Evolutionary conservation across 2,888 invertebrate species (phyloP), one percentile per base, ranked within the genome.

Genomic region (Leptopterna dolabrata): DNA sequence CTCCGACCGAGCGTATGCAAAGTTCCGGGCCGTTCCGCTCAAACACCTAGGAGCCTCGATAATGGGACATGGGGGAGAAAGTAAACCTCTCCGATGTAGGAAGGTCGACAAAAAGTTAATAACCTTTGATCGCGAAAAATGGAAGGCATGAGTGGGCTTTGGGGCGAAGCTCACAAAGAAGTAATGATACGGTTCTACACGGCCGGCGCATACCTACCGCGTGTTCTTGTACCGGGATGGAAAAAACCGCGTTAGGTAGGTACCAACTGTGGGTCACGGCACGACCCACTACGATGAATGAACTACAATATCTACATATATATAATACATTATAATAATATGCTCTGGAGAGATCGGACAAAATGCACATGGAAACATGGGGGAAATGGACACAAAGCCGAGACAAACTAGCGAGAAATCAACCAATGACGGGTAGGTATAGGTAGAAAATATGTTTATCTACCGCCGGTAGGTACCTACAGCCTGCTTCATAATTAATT

Each of bases 41-140:
- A 73, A 73, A 73, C 41, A 73, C 36, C 36, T 13, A 36, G 41
- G 36, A 36, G 16, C n/a, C 30, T 41, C 19, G 73, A 73, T 36
- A 73, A 73, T 73, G 19, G 41, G 41, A 29, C 36, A 73, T 73
- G 36, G 41, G 73, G 36, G 73, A 73, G 36, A 73, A 36, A 19
- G 36, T n/a, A n/a, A n/a, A 63, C 9, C 63, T 24, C 24, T 27
- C 27, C 24, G 63, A 63, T 63, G 36, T 19, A 73, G 73, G 41
- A 36, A 73, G 73, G 73, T 36, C 73, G 73, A 73, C 73, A 73
- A 73, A 73, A 73, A 73, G 36, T 73, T 73, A 73, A 73, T 73
- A 73, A 73, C 73, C 73, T 73, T 73, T 73, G 73, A 73, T 73
- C 73, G 73, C 73, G 36, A 41, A 73, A 73, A 63, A 73, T 73